Conservation (phyloP, 1,140 invertebrate species). For the Chironomus striatipennis region DNA sequence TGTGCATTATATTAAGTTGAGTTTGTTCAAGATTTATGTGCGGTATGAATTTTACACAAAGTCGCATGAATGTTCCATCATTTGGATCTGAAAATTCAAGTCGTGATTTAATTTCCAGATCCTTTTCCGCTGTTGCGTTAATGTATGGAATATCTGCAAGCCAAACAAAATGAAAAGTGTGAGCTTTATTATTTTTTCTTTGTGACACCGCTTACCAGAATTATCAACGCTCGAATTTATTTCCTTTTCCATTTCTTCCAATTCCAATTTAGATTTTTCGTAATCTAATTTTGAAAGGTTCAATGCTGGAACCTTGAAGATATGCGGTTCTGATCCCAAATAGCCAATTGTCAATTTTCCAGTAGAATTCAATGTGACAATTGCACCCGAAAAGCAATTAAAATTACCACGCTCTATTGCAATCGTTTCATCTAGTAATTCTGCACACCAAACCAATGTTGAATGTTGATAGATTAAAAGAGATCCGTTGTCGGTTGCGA, state of each 20-base stretch:
- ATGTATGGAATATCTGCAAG: slow-evolving; percentile 32
- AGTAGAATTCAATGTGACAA: slow-evolving; percentile 33
- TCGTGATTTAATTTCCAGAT: slow-evolving; percentile 33
- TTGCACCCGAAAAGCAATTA: slow-evolving; percentile 32
- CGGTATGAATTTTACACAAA: slow-evolving; percentile 30
- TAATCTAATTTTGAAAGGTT: slow-evolving; percentile 35
- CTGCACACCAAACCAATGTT: slow-evolving; percentile 66
- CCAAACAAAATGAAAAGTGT: not conserved
- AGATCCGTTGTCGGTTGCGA: slow-evolving; percentile 50
- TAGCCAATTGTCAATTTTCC: slow-evolving; percentile 35
- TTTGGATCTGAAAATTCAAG: slow-evolving; percentile 33
- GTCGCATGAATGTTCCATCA: slow-evolving; percentile 33
- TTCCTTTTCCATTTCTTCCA: slow-evolving; percentile 38
- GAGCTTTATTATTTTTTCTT: not conserved
- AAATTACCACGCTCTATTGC: slow-evolving; percentile 38
- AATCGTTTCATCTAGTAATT: slow-evolving; percentile 37
- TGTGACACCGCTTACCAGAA: not conserved
- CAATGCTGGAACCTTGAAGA: slow-evolving; percentile 36
- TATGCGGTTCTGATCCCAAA: slow-evolving; percentile 35
- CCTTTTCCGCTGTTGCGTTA: slow-evolving; percentile 28
- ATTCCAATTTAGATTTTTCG: slow-evolving; percentile 35
- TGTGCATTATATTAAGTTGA: slow-evolving; percentile 32
- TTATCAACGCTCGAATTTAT: slow-evolving; percentile 37
- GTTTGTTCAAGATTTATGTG: slow-evolving; percentile 33
- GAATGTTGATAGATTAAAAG: slow-evolving; percentile 62